Base-by-base conservation (phyloP, 2,113 vertebrate genomes). In the Stigmatopora nigra region DNA sequence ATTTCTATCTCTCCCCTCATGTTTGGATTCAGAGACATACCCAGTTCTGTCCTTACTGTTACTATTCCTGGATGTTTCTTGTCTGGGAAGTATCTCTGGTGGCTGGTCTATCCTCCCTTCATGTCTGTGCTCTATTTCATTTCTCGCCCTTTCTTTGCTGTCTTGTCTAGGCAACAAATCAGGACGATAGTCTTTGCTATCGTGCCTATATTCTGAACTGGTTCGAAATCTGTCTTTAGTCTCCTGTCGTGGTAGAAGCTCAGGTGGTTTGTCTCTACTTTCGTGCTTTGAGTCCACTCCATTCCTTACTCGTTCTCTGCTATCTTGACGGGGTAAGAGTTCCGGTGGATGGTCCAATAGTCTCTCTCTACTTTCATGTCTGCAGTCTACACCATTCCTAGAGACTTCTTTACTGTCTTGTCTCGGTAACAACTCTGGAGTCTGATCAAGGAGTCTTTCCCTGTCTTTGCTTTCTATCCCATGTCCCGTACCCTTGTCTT, bases 61-160 rank as follows among this genome's bases (percentile, higher is more conserved):
- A 69, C 48, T 70, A 63, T 55, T 70, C 67, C 80, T 82, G 45
- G 76, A 74, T 4, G 65, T 82, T 61, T 89, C 86, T 45, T 86
- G 87, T 60, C 82, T 68, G 31, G 78, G 81, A 4, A 83, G 51
- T 51, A 84, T 84, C 74, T 87, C 87, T 10, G 84, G 84, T 2
- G 82, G 81, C 63, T 89, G 86, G 66, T 89, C 84, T 64, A 86
- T 85, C 67, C 86, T 86, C 25, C 86, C 84, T 68, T 90, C 85
- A n/a, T 86, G 75, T 65, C 79, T 83, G 17, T 82, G 76, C 38
- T 90, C 87, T 3, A 63, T 55, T 12, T 86, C 85, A n/a, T 72
- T 87, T 61, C 86, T 82, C 53, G 76, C 61, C 61, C 77, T 84
- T 25, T 90, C 89, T 75, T 85, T 90, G 72, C 86, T 83, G 38